Percentiles rank a stretch among this genome's conserved stretches.
phyloP scores from a whole-genome alignment of 2,113 vertebrate genomes.

The Odontophorus gujanensis region DNA sequence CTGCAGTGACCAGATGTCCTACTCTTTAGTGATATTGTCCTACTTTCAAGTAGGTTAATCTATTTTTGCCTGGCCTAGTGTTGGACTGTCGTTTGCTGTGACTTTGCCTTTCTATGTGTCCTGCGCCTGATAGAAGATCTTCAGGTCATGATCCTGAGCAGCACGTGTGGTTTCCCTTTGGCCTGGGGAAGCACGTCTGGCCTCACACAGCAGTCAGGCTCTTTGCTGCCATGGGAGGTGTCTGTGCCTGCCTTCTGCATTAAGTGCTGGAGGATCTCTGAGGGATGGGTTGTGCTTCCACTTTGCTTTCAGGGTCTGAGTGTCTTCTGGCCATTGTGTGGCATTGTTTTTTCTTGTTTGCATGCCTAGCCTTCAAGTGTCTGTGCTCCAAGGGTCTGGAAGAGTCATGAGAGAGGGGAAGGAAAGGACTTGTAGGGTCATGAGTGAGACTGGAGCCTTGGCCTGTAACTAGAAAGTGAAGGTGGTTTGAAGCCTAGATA shows the following conservation, averaged over 20 bases:
- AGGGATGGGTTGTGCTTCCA: background rate
- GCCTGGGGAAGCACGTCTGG: background rate
- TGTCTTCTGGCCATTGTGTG: background rate
- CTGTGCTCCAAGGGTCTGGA: background rate
- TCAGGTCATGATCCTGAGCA: background rate
- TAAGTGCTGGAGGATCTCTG: background rate
- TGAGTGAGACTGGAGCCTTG: background rate
- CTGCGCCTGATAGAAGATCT: background rate
- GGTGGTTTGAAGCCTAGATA: background rate
- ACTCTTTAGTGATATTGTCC: background rate
- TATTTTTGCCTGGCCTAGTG: conserved; percentile 62
- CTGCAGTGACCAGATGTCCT: conserved; percentile 50
- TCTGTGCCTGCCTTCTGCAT: background rate
- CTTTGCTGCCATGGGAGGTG: background rate
- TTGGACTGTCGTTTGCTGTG: conserved; percentile 39
- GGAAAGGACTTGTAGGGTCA: background rate
- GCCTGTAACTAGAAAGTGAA: background rate
- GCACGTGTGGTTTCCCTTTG: background rate
- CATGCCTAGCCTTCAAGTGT: background rate
- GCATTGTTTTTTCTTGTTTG: background rate
- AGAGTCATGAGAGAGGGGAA: background rate
- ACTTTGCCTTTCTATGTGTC: background rate
- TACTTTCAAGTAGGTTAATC: conserved; percentile 70
- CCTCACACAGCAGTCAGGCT: background rate
- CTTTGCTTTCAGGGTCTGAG: background rate